Evolutionary conservation across 1,140 invertebrate genomes (phyloP).

Genomic region (Pantala flavescens): DNA sequence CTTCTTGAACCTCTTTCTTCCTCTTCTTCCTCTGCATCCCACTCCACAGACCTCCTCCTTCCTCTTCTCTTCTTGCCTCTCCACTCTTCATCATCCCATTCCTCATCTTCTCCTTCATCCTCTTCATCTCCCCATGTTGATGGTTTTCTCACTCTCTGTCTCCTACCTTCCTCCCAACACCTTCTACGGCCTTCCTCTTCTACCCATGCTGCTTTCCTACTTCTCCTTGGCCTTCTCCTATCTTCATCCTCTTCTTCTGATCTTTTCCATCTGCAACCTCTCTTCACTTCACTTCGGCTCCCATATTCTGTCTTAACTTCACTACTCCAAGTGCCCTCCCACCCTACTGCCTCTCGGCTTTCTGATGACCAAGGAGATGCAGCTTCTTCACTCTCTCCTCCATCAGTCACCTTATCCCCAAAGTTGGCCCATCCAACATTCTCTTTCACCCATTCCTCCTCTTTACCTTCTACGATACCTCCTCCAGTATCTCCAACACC

Average conservation of each 20-base stretch:
- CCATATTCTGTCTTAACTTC: not conserved
- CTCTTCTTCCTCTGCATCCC: slow-evolving; percentile 26
- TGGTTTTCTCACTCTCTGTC: not conserved
- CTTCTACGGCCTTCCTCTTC: slow-evolving; percentile 23
- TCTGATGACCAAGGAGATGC: slow-evolving; percentile 66
- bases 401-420: slow-evolving; percentile 36
- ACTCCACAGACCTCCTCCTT: slow-evolving; percentile 31
- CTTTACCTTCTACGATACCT: not conserved
- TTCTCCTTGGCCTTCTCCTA: not conserved
- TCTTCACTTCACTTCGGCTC: slow-evolving; percentile 16
- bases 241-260: slow-evolving; percentile 23
- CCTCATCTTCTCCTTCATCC: slow-evolving; percentile 16
- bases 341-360: slow-evolving; percentile 42
- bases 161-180: not conserved
- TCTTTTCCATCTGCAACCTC: slow-evolving; percentile 21
- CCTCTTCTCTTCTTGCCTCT: slow-evolving; percentile 31
- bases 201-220: slow-evolving; percentile 16
- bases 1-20: slow-evolving; percentile 39
- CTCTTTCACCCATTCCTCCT: slow-evolving; percentile 12
- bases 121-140: slow-evolving; percentile 14
- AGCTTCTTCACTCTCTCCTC: slow-evolving; percentile 39
- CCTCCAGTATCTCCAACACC: slow-evolving; percentile 24
- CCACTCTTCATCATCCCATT: not conserved
- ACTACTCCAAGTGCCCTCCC: not conserved
- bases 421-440: slow-evolving; percentile 39